phyloP scores from a whole-genome alignment of 2,113 vertebrate species.

The Drymodes brunneopygia region DNA sequence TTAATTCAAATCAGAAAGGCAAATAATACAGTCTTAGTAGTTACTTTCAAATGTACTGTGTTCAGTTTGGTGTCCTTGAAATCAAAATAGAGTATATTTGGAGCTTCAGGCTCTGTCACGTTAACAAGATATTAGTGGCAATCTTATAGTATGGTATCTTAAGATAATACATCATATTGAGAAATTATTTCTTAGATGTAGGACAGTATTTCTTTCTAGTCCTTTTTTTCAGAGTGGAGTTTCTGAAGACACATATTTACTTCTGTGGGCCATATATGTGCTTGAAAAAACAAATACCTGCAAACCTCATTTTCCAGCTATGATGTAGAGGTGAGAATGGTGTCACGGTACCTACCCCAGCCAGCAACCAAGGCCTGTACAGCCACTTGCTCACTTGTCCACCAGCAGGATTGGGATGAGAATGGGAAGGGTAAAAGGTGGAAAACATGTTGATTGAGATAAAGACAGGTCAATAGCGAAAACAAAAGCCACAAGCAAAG shows the following conservation, averaged over 20 bases:
- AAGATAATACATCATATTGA: neutral
- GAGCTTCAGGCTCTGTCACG: neutral
- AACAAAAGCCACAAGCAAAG: neutral
- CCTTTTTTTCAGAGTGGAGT: neutral
- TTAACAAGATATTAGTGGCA: neutral
- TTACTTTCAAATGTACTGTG: neutral
- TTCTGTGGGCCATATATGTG: neutral
- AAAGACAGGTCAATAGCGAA: neutral
- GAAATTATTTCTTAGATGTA: neutral
- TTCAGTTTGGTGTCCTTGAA: neutral
- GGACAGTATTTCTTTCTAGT: neutral
- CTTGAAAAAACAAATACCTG: neutral
- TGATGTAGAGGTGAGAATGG: neutral
- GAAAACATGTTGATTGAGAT: neutral
- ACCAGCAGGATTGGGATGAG: fast-evolving
- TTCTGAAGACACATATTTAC: neutral
- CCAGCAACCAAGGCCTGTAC: neutral
- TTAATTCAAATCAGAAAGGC: neutral
- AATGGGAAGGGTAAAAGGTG: fast-evolving
- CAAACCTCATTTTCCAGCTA: neutral
- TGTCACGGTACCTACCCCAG: neutral
- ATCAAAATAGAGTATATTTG: neutral
- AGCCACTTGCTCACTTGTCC: neutral
- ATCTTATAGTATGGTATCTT: neutral
- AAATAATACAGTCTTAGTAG: neutral